phyloP scores from a whole-genome alignment of 2,113 vertebrate genomes.

The Bagarius yarrelli region DNA sequence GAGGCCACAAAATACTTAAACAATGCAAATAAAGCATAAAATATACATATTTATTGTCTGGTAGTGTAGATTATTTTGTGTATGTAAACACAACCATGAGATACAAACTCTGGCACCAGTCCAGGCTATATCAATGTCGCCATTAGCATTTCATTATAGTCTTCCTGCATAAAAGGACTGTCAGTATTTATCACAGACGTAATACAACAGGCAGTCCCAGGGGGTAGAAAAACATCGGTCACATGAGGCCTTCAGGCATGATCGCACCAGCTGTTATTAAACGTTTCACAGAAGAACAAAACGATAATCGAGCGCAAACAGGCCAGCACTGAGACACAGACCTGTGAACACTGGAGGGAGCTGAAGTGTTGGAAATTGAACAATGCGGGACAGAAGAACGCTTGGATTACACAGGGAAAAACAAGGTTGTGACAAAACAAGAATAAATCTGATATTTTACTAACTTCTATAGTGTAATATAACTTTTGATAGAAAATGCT shows the following conservation, averaged over 20 bases:
- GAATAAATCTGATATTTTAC: neutral
- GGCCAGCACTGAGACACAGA: neutral
- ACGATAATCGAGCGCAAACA: neutral
- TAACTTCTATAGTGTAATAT: neutral
- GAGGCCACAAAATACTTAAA: neutral
- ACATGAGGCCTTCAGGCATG: constrained; percentile 7
- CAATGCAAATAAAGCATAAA: neutral
- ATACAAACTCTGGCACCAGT: constrained; percentile 13
- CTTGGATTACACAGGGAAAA: neutral
- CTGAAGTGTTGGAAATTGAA: neutral
- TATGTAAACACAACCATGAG: neutral
- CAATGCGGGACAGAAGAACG: neutral
- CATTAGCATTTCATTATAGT: constrained; percentile 41
- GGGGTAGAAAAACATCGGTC: constrained; percentile 23
- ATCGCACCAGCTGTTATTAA: neutral
- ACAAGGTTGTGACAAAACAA: neutral
- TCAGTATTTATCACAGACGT: constrained; percentile 26
- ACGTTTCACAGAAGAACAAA: neutral
- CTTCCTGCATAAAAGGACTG: constrained; percentile 26
- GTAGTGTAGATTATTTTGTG: neutral
- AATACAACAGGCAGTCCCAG: constrained; percentile 33
- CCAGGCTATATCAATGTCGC: constrained; percentile 29
- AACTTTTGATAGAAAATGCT: neutral
- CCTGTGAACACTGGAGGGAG: constrained; percentile 34
- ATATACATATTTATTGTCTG: constrained; percentile 8